Evolutionary conservation across 2,797 vertebrate species (phyloP).

Genomic region (Anomalospiza imberbis): DNA sequence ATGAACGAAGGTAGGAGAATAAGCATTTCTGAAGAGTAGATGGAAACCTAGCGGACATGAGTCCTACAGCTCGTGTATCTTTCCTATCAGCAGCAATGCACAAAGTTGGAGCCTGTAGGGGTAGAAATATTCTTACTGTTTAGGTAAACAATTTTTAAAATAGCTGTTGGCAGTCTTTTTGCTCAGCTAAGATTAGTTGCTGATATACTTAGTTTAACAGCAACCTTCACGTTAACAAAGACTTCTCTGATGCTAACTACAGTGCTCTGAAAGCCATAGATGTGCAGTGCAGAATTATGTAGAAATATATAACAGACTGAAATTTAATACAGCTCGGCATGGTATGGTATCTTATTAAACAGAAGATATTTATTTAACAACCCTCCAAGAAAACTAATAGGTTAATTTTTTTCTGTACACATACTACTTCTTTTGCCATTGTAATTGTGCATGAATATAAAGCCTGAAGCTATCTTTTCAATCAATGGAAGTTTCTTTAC

Average conservation of each 20-base stretch:
- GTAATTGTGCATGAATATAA: background rate
- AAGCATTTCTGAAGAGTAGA: background rate
- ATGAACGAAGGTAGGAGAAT: background rate
- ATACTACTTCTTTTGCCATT: background rate
- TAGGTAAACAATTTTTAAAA: background rate
- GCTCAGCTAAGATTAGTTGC: background rate
- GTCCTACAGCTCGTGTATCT: background rate
- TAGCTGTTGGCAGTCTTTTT: background rate
- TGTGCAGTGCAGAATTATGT: background rate
- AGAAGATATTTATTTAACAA: background rate
- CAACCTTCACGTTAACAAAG: background rate
- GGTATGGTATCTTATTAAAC: background rate
- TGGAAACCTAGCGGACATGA: background rate
- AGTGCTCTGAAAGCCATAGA: background rate
- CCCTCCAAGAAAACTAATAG: background rate
- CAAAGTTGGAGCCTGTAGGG: background rate
- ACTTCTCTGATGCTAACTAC: background rate
- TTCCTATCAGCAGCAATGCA: background rate
- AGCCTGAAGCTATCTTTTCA: background rate
- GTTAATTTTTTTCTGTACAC: background rate
- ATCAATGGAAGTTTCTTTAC: background rate
- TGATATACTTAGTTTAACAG: background rate
- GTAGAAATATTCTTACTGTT: background rate
- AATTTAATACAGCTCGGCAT: background rate
- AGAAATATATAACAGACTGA: background rate